A percentile compares a stretch with the other conserved stretches of the same genome.
Conservation (phyloP, 2,113 vertebrate species). For the Lophotis ruficrista region DNA sequence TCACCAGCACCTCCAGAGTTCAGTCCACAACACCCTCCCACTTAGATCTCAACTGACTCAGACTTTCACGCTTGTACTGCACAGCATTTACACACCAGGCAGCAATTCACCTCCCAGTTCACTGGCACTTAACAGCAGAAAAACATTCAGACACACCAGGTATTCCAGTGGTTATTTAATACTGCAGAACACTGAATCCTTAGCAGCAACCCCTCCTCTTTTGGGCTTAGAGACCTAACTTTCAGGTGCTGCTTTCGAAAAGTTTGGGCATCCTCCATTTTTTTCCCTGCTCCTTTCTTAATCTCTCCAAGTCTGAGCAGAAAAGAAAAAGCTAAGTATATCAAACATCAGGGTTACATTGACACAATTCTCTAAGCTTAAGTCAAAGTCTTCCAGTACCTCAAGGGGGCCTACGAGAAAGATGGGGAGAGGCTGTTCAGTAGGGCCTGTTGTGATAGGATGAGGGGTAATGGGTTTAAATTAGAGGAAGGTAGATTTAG, state of each 20-base stretch:
- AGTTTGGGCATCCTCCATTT: background rate
- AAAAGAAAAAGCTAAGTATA: background rate
- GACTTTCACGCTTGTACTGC: background rate
- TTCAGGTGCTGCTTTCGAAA: background rate
- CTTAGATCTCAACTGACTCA: background rate
- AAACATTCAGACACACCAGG: background rate
- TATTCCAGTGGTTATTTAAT: background rate
- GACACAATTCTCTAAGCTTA: background rate
- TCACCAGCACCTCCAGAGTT: background rate
- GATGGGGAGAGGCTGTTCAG: too few species aligned
- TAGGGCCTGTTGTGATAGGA: too few species aligned
- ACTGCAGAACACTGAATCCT: rapidly evolving
- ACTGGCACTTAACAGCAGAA: background rate
- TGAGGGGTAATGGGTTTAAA: too few species aligned
- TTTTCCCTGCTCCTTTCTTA: background rate
- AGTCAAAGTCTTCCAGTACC: too few species aligned
- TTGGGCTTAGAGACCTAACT: background rate
- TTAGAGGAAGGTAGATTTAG: too few species aligned
- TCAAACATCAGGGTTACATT: background rate
- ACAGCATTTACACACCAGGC: background rate
- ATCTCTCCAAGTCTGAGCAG: background rate
- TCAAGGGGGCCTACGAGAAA: too few species aligned
- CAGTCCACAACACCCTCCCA: background rate
- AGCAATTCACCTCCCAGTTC: background rate
- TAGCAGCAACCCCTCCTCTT: background rate